A percentile compares a stretch with the other conserved stretches of the same genome.
phyloP scores from a whole-genome alignment of 2,888 invertebrate genomes.

The Epinotia nisella region DNA sequence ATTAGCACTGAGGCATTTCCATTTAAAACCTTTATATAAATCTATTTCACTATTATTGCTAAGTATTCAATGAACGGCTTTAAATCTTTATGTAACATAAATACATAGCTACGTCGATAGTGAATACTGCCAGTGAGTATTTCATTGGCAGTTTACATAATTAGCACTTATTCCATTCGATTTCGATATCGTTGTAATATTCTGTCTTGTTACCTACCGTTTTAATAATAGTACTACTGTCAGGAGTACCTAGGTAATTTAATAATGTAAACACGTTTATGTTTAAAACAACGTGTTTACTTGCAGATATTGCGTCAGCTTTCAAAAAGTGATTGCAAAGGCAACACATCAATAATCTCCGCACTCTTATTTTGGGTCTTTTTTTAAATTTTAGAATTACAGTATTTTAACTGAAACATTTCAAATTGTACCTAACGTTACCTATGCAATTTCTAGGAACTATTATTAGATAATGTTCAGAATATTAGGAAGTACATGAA shows the following conservation, averaged over 20 bases:
- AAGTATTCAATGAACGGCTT: conserved; percentile 63
- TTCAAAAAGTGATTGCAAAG: conserved; percentile 71
- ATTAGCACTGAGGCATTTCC: conserved; percentile 67
- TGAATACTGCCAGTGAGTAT: conserved; percentile 33
- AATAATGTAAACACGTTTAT: conserved; percentile 37
- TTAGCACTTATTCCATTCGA: conserved; percentile 40
- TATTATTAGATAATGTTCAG: conserved; percentile 51
- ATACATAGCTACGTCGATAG: conserved; percentile 45
- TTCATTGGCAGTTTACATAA: conserved; percentile 38
- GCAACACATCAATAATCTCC: conserved; percentile 55
- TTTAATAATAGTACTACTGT: conserved; percentile 17
- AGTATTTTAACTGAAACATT: conserved; percentile 21
- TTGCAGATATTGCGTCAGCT: conserved; percentile 48
- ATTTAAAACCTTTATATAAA: conserved; percentile 52
- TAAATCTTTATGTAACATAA: conserved; percentile 58
- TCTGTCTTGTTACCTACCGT: conserved; percentile 32
- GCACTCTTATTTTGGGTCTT: conserved; percentile 15
- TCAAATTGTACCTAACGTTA: conserved; percentile 43
- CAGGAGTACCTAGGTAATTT: conserved; percentile 13
- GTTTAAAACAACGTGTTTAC: conserved; percentile 40
- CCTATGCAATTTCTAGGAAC: conserved; percentile 70
- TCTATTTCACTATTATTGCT: conserved; percentile 23
- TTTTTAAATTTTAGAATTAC: conserved; percentile 46
- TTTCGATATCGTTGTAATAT: conserved; percentile 36
- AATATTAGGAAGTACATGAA: conserved; percentile 59